These are phyloP conservation scores for Frankliniella fusca DNA, from an alignment of 2,888 invertebrate species.

Conservation along the genomic window DNA sequence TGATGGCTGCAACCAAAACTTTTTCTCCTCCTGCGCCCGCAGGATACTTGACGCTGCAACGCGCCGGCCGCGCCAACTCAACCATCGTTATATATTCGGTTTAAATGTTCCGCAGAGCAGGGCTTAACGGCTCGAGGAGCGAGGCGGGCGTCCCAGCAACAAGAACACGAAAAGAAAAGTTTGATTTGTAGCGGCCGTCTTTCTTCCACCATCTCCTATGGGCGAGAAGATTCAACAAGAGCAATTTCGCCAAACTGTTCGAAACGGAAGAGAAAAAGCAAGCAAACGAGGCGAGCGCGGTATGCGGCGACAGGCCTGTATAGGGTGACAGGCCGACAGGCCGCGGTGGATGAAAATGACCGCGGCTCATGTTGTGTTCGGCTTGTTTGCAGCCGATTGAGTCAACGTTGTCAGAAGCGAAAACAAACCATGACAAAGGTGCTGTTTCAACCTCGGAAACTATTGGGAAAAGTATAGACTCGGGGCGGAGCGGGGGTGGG, in stretches of 20 bases:
- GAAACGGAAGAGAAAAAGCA: no score
- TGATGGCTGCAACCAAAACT: no score
- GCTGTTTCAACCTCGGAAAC: neutral
- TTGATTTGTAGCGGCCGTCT: neutral
- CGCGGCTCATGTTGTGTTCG: neutral
- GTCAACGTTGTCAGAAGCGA: neutral
- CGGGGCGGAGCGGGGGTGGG: neutral
- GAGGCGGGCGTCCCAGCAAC: no score
- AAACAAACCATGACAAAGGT: slow-evolving; percentile 5
- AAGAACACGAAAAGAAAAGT: neutral
- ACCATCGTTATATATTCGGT: neutral
- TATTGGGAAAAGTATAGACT: slow-evolving; percentile 2
- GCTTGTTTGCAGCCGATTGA: slow-evolving; percentile 1
- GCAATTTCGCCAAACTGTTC: neutral
- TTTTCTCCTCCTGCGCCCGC: no score
- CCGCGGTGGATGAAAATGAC: neutral
- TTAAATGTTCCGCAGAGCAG: neutral
- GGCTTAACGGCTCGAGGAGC: no score
- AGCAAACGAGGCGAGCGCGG: no score
- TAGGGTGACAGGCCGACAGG: no score
- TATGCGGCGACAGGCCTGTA: neutral
- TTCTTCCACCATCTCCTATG: neutral
- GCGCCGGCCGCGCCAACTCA: neutral
- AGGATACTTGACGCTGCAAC: no score
- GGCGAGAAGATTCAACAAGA: neutral